A percentile compares a stretch with the other conserved stretches of the same genome.
These are phyloP conservation scores for Megastigmus dorsalis DNA, from an alignment of 2,888 invertebrate species.

Conservation along the genomic window DNA sequence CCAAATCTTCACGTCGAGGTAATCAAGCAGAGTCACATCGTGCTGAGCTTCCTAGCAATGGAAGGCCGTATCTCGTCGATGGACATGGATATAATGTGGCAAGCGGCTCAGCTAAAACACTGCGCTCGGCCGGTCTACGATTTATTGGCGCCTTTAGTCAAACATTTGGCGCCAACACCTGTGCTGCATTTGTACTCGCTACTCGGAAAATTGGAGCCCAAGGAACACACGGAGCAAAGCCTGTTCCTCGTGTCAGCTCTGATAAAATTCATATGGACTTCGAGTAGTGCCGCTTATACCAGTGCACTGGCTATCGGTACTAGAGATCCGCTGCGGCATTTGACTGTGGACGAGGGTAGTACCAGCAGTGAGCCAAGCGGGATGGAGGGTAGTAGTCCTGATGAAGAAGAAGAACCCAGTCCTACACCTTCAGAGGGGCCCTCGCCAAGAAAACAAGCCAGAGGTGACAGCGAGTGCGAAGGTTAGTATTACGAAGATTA, in stretches of 20 bases:
- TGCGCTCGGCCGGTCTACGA: slow-evolving; percentile 96
- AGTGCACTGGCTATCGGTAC: slow-evolving; percentile 66
- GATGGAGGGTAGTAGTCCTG: slow-evolving; percentile 69
- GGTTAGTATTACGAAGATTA: slow-evolving; percentile 61
- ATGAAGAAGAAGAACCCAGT: slow-evolving; percentile 71
- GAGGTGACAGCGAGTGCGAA: slow-evolving; percentile 71
- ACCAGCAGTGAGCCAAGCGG: slow-evolving; percentile 71
- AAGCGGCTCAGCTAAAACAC: slow-evolving; percentile 95
- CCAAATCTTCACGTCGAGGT: slow-evolving; percentile 97
- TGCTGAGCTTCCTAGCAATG: slow-evolving; percentile 93
- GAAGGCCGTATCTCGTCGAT: slow-evolving; percentile 93
- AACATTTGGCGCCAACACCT: slow-evolving; percentile 91
- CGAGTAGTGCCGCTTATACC: slow-evolving; percentile 76
- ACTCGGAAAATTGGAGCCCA: slow-evolving; percentile 90
- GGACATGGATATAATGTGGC: slow-evolving; percentile 95
- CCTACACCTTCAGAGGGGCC: slow-evolving; percentile 76
- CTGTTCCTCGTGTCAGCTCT: slow-evolving; percentile 92
- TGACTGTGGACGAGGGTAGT: slow-evolving; percentile 68
- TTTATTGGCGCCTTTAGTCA: slow-evolving; percentile 90
- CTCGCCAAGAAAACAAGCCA: slow-evolving; percentile 79
- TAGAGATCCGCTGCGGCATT: slow-evolving; percentile 65
- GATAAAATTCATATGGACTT: slow-evolving; percentile 93
- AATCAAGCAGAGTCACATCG: slow-evolving; percentile 95
- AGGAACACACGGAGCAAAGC: slow-evolving; percentile 94
- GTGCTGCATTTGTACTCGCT: slow-evolving; percentile 91